Conservation (phyloP, 2,113 vertebrate genomes). For the Caranx ignobilis region DNA sequence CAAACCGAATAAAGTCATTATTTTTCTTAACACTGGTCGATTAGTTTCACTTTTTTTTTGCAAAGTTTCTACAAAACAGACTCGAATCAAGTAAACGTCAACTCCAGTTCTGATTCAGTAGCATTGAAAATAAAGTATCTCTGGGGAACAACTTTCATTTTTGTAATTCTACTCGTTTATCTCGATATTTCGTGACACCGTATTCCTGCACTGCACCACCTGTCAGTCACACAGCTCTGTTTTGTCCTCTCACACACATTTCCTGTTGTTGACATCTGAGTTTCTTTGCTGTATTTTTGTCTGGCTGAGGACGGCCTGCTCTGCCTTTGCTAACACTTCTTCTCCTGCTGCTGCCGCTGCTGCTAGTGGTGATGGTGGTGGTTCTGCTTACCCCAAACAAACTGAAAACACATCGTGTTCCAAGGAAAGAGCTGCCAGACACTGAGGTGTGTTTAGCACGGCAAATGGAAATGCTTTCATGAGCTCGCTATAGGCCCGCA, state of each 20-base stretch:
- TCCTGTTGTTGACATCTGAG: conserved; percentile 24
- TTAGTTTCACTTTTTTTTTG: neutral
- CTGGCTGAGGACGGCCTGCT: neutral
- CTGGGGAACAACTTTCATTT: neutral
- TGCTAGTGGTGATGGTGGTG: no score
- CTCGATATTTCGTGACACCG: neutral
- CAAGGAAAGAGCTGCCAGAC: conserved; percentile 8
- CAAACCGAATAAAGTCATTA: neutral
- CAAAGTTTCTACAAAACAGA: no score
- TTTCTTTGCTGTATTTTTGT: conserved; percentile 17
- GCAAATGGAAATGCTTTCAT: neutral
- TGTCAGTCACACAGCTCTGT: conserved; percentile 49
- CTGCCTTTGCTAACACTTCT: conserved; percentile 14
- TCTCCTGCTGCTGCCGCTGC: conserved; percentile 21
- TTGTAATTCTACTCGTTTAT: neutral
- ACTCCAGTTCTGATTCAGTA: neutral
- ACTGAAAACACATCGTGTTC: conserved; percentile 39
- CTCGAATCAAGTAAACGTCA: no score
- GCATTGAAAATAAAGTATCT: conserved; percentile 3
- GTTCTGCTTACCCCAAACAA: conserved; percentile 28
- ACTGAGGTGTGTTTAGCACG: neutral
- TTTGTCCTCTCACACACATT: conserved; percentile 43
- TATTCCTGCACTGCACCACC: conserved; percentile 30
- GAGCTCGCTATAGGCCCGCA: neutral
- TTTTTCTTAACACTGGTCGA: neutral